Conservation (phyloP, 2,797 vertebrate species). For the Crocidura indochinensis region DNA sequence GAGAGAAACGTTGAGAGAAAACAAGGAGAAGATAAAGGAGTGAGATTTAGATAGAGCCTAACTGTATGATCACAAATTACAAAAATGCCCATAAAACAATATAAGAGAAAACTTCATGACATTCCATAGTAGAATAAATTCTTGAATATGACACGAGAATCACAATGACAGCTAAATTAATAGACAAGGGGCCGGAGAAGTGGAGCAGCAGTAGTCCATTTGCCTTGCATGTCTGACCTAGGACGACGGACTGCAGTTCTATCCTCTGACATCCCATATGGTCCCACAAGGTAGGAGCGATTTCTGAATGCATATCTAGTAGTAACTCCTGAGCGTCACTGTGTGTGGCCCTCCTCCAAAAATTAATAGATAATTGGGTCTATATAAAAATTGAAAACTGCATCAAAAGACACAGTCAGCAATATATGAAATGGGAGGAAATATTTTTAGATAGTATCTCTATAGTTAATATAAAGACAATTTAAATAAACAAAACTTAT, state of each 20-base stretch:
- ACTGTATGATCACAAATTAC: background rate
- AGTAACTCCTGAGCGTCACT: too few relatives aligned
- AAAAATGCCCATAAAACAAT: constrained; percentile 42
- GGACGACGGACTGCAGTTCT: too few relatives aligned
- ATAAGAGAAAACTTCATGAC: background rate
- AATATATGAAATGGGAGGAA: background rate
- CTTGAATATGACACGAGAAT: background rate
- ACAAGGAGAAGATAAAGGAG: background rate
- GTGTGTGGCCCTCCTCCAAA: too few relatives aligned
- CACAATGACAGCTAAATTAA: constrained; percentile 15
- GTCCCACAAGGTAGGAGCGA: too few relatives aligned
- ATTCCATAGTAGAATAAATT: constrained; percentile 22
- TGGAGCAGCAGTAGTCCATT: too few relatives aligned
- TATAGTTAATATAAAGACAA: background rate
- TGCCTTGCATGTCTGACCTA: too few relatives aligned
- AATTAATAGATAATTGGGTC: constrained; percentile 16
- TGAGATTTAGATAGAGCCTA: background rate
- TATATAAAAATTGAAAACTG: background rate
- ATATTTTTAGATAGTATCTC: constrained; percentile 11
- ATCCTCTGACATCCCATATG: too few relatives aligned
- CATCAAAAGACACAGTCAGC: background rate
- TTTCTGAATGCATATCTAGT: too few relatives aligned
- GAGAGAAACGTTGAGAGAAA: background rate
- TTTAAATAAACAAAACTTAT: background rate
- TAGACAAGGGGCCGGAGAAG: background rate